Conservation (phyloP, 2,888 invertebrate species). For the Willowsia nigromaculata region DNA sequence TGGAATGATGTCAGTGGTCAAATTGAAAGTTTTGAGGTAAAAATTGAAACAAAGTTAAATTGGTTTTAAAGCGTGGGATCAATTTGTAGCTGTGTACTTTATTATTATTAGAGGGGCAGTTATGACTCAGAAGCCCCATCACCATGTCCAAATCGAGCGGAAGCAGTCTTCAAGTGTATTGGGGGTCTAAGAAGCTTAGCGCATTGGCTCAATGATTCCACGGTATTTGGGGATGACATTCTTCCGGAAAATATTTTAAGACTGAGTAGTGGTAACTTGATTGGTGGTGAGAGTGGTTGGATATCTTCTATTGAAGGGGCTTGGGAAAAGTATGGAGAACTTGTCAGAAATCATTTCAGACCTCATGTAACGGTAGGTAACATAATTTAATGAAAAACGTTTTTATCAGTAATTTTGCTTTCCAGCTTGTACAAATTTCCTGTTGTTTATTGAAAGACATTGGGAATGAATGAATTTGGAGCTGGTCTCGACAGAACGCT, state of each 20-base stretch:
- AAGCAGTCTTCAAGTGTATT: conserved; percentile 24
- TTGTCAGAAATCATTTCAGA: conserved; percentile 43
- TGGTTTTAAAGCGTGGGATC: background rate
- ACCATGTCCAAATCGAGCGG: background rate
- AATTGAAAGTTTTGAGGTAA: conserved; percentile 14
- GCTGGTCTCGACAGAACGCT: conserved; percentile 62
- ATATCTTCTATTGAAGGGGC: conserved; percentile 42
- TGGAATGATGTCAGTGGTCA: conserved; percentile 30
- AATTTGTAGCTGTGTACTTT: background rate
- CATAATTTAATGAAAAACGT: background rate
- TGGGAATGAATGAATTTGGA: conserved; percentile 76
- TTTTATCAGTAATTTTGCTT: too few relatives aligned
- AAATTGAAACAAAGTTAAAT: background rate
- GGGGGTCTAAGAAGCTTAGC: conserved; percentile 47
- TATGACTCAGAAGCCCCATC: background rate
- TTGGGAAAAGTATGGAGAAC: conserved; percentile 53
- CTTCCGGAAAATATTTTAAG: conserved; percentile 14
- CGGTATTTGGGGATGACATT: background rate
- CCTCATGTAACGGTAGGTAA: conserved; percentile 67
- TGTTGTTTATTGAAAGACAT: conserved; percentile 56
- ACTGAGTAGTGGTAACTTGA: conserved; percentile 75
- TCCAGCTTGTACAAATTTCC: background rate
- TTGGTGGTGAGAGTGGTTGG: conserved; percentile 77
- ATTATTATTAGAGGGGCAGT: background rate
- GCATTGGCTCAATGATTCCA: conserved; percentile 37